These are phyloP conservation scores for Perca schrenkii DNA, from an alignment of 2,113 vertebrate genomes.

Conservation along the genomic window DNA sequence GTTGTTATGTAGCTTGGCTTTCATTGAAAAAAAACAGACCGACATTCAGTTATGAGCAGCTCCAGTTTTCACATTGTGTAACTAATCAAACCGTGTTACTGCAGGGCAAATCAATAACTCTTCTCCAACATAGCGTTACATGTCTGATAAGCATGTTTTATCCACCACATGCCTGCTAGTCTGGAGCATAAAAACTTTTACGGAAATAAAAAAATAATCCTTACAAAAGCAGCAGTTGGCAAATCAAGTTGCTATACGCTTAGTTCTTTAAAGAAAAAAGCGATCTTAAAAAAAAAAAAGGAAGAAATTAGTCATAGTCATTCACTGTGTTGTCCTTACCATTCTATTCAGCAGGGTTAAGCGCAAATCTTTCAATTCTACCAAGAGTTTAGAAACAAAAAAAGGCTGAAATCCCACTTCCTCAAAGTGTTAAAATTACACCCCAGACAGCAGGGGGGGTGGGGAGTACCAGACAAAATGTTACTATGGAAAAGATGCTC, in stretches of 20 bases:
- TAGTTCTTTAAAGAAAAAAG: neutral
- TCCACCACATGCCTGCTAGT: constrained; percentile 12
- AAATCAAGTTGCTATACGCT: constrained; percentile 8
- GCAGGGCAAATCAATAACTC: constrained; percentile 65
- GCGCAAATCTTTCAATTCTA: constrained; percentile 22
- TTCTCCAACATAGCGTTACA: neutral
- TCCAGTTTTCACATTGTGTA: constrained; percentile 49
- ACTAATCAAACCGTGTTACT: constrained; percentile 46
- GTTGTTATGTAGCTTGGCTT: constrained; percentile 55
- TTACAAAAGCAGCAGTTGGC: constrained; percentile 7
- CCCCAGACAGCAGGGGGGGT: neutral
- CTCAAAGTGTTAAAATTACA: constrained; percentile 63
- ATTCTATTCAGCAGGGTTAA: constrained; percentile 18
- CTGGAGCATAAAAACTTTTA: constrained; percentile 2
- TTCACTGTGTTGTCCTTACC: neutral
- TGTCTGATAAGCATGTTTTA: constrained; percentile 4
- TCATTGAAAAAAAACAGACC: constrained; percentile 37
- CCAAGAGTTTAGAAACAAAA: constrained; percentile 1
- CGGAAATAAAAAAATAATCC: neutral
- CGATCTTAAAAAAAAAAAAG: neutral
- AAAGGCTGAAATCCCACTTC: constrained; percentile 49
- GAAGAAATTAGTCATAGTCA: neutral
- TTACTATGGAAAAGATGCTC: constrained; percentile 45
- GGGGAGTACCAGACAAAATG: constrained; percentile 37
- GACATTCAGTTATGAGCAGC: constrained; percentile 38